Evolutionary conservation across 2,888 invertebrate species (phyloP), one percentile per base, ranked within the genome.

Genomic region (Calephelis perditalis): DNA sequence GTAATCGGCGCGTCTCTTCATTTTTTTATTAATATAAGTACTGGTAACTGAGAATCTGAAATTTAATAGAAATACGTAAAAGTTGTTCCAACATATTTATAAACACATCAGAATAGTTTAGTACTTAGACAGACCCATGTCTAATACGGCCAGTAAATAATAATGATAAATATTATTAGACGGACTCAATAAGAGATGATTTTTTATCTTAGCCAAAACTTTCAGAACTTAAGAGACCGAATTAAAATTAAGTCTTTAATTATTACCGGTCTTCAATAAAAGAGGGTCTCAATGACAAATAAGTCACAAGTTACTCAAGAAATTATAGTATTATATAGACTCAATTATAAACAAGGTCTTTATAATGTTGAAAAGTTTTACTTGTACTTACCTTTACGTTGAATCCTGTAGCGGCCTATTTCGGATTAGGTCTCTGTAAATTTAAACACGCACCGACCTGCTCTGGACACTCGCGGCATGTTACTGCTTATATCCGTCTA

Each of bases 1-100:
- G 46, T 12, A 46, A 46, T 46, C 46, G 12, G 46, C 46, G 46
- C 46, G 12, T 46, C 36, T 54, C 54, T 54, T 54, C 54, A 54
- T 54, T 54, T 54, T 54, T 11, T 35, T 35, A 54, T 26, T 54
- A 26, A 52, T 36, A 26, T 54, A 54, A 54, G 26, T 54, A 26
- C 54, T 54, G 35, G 54, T 15, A 54, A 54, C 54, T 54, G 35
- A 54, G 54, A 54, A 54, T 54, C 54, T 54, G 54, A 35, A 54
- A 54, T 54, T 15, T 10, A 54, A 54, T 54, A 54, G 15, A 54
- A 54, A 54, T 54, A 35, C 6, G 35, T 54, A 26, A 54, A 15
- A 54, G 26, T 54, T 54, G 46, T 12, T 46, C 7, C 7, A 2
- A 46, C 12, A 46, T 46, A 46, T 46, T 46, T 46, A 46, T 12